These are phyloP conservation scores for Amphiduros pacificus DNA, from an alignment of 2,888 invertebrate genomes.

Conservation along the genomic window DNA sequence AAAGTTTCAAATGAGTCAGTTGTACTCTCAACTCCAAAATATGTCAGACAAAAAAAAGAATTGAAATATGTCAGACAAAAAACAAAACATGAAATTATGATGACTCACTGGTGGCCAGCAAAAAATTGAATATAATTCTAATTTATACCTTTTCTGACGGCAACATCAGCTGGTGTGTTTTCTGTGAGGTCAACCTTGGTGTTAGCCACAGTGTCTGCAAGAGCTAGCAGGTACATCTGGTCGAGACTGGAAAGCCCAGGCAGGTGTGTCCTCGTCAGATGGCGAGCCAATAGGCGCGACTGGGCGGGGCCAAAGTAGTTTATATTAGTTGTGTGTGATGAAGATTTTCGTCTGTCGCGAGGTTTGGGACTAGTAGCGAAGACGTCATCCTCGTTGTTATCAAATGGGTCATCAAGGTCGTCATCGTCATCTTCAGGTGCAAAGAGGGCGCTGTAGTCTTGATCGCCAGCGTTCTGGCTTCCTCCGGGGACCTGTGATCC, in stretches of 20 bases:
- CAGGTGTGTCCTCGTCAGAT: conserved; percentile 78
- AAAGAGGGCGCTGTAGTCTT: conserved; percentile 90
- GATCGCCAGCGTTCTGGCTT: conserved; percentile 11
- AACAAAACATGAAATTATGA: no score
- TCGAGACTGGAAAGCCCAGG: conserved; percentile 90
- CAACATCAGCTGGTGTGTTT: conserved; percentile 16
- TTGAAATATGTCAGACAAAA: no score
- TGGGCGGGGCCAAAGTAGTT: conserved; percentile 47
- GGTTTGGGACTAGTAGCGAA: not conserved
- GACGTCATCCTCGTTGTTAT: conserved; percentile 50
- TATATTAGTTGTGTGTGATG: conserved; percentile 29
- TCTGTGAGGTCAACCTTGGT: conserved; percentile 59
- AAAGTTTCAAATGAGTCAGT: no score
- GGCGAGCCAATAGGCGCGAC: conserved; percentile 49
- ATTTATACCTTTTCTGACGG: conserved; percentile 17
- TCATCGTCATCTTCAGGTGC: conserved; percentile 63
- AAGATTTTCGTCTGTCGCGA: not conserved
- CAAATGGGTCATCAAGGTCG: conserved; percentile 63
- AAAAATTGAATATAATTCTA: no score
- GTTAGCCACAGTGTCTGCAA: conserved; percentile 88
- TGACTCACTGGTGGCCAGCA: no score
- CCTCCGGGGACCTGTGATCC: not conserved
- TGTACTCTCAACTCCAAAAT: no score
- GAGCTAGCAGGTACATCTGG: conserved; percentile 98
- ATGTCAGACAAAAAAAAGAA: no score